Conservation (phyloP, 2,113 vertebrate genomes). For the Nothobranchius kuhntae region DNA sequence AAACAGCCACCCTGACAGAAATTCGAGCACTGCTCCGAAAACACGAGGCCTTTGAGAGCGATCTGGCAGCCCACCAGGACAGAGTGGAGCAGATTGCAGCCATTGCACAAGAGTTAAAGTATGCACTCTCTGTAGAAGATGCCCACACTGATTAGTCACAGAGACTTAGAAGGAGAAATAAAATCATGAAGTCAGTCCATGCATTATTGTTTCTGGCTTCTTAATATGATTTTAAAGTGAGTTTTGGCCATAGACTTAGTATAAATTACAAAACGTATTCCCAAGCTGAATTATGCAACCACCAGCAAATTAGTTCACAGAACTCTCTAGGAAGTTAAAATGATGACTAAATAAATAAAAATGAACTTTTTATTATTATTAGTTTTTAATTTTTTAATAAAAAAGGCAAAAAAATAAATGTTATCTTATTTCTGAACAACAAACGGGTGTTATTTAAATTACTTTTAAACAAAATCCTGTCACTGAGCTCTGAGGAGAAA, state of each 20-base stretch:
- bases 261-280: neutral
- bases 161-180: neutral
- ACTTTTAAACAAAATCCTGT: neutral
- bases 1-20: constrained; percentile 89
- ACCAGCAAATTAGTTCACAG: neutral
- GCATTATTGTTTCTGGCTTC: constrained; percentile 8
- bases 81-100: constrained; percentile 99
- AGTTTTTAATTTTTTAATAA: no score
- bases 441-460: neutral
- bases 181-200: constrained; percentile 3
- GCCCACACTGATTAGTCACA: constrained; percentile 20
- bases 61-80: constrained; percentile 98
- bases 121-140: constrained; percentile 59
- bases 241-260: neutral
- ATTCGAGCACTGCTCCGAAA: constrained; percentile 92
- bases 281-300: constrained; percentile 12
- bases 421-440: neutral
- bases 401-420: no score
- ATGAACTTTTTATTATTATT: neutral
- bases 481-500: neutral
- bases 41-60: constrained; percentile 98
- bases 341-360: neutral
- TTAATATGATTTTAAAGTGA: constrained; percentile 2
- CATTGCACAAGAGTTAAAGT: constrained; percentile 99
- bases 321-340: neutral